Conservation (phyloP, 2,113 vertebrate species). For the Salvelinus sp. region DNA sequence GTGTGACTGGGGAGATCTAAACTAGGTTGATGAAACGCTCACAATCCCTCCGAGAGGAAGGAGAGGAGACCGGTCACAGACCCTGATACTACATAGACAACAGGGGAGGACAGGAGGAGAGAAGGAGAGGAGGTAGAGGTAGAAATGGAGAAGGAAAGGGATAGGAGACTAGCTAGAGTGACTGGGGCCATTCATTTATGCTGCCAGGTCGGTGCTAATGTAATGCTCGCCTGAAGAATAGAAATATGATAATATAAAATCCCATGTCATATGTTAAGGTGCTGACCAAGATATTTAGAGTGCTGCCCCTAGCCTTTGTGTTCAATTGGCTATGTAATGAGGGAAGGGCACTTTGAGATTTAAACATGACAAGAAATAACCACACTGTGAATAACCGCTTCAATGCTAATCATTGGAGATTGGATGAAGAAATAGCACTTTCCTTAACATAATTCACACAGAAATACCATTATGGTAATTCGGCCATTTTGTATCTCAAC, state of each 20-base stretch:
- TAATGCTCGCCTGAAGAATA: slow-evolving; percentile 1
- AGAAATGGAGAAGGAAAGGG: background rate
- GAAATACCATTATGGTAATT: too few species aligned
- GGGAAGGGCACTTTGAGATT: slow-evolving; percentile 20
- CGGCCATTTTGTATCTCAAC: background rate
- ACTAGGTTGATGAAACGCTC: background rate
- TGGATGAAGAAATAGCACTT: background rate
- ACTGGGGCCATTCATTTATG: slow-evolving; percentile 8
- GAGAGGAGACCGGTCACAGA: background rate
- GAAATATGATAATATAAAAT: slow-evolving; percentile 11
- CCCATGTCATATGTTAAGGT: slow-evolving; percentile 17
- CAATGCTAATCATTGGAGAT: background rate
- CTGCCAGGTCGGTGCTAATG: background rate
- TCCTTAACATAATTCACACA: too few species aligned
- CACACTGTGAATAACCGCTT: background rate
- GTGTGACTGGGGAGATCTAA: background rate
- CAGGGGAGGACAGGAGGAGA: background rate
- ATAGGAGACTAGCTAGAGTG: background rate
- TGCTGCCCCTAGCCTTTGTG: slow-evolving; percentile 17
- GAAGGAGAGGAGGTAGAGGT: background rate
- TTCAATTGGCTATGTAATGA: slow-evolving; percentile 58
- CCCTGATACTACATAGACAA: background rate
- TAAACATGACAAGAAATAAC: background rate
- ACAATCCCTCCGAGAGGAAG: background rate
- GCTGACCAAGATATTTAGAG: slow-evolving; percentile 41